phyloP scores from a whole-genome alignment of 2,888 invertebrate genomes.

The Galerucella calmariensis region DNA sequence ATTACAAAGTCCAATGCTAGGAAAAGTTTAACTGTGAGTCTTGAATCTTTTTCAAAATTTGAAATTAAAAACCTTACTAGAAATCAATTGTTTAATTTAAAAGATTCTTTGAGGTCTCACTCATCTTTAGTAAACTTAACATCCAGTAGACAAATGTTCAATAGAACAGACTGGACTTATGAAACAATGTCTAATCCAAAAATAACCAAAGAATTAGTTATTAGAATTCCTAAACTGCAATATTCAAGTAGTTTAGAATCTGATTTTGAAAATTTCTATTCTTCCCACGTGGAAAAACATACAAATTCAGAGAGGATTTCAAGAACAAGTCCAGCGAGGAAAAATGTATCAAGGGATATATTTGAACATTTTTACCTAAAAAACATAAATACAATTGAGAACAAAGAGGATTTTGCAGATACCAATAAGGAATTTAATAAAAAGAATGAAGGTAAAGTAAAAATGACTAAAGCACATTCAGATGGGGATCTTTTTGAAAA shows the following conservation, averaged over 20 bases:
- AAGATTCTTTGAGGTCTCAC: background rate
- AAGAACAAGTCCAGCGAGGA: background rate
- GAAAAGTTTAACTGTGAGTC: slow-evolving; percentile 12
- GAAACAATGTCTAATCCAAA: background rate
- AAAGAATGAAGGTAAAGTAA: background rate
- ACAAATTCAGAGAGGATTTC: background rate
- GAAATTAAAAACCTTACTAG: slow-evolving; percentile 13
- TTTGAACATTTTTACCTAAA: background rate
- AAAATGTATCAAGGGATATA: slow-evolving; percentile 9
- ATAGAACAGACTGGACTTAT: background rate
- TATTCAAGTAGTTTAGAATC: background rate
- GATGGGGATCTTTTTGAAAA: slow-evolving; percentile 19
- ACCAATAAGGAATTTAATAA: slow-evolving; percentile 13
- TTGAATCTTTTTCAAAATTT: slow-evolving; percentile 19
- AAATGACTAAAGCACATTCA: background rate
- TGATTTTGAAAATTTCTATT: slow-evolving; percentile 17
- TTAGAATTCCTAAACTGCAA: slow-evolving; percentile 13
- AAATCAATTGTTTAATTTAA: background rate
- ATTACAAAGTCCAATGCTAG: background rate
- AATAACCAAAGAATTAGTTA: slow-evolving; percentile 17
- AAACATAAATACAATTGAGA: background rate
- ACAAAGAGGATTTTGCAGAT: background rate
- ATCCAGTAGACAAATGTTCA: background rate
- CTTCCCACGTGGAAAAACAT: background rate
- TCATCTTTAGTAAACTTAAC: slow-evolving; percentile 5